Conservation (phyloP, 2,888 invertebrate genomes). For the Salticus scenicus region DNA sequence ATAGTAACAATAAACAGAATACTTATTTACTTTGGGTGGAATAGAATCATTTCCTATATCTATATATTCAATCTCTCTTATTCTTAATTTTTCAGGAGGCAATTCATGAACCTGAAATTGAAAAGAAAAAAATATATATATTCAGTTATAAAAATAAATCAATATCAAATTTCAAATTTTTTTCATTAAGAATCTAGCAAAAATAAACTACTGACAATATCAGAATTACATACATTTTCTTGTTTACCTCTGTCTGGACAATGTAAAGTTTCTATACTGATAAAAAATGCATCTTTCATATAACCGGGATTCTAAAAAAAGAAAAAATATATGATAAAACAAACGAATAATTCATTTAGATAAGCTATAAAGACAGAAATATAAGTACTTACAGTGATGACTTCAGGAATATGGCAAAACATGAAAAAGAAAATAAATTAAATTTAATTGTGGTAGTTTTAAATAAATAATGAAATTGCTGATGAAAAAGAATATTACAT, state of each 20-base stretch:
- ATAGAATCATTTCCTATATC: conserved; percentile 96
- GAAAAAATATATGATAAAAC: conserved; percentile 2
- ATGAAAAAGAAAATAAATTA: conserved; percentile 7
- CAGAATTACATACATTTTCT: conserved; percentile 94
- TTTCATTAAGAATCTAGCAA: too few species aligned
- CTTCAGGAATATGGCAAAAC: conserved; percentile 73
- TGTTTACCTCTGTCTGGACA: conserved; percentile 88
- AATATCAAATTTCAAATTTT: too few species aligned
- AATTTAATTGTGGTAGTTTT: too few species aligned
- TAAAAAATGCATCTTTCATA: conserved; percentile 79
- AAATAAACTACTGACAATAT: too few species aligned
- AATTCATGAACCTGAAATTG: conserved; percentile 89
- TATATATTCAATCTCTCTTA: conserved; percentile 91
- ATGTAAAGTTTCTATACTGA: conserved; percentile 93
- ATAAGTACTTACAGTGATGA: conserved; percentile 85
- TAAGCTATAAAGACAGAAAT: not conserved
- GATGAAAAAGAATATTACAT: too few species aligned
- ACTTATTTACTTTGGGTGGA: conserved; percentile 71
- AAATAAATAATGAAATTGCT: too few species aligned
- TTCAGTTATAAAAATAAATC: not conserved
- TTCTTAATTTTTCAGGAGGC: conserved; percentile 89
- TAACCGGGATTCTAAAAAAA: conserved; percentile 72
- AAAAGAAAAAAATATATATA: not conserved
- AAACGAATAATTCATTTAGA: not conserved
- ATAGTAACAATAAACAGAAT: too few species aligned